Evolutionary conservation across 2,113 vertebrate species (phyloP).

Genomic region (Lontra canadensis): DNA sequence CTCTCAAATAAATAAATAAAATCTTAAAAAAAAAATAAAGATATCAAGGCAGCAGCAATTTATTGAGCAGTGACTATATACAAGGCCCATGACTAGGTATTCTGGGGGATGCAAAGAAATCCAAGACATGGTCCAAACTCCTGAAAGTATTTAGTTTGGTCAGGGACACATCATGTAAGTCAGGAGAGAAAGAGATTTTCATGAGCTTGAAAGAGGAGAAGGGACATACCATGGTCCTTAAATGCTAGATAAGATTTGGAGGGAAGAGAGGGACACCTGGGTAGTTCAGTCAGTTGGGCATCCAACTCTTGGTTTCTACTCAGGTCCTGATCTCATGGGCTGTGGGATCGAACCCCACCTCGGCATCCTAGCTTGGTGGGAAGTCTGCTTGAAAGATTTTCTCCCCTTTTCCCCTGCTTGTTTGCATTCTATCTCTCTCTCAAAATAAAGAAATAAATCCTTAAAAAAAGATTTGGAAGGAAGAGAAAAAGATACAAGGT

Average conservation of each 20-base stretch:
- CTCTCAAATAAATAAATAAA: too few species aligned
- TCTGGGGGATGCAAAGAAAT: not conserved
- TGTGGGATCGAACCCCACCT: not conserved
- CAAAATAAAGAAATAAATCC: not conserved
- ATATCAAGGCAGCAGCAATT: not conserved
- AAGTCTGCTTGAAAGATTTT: not conserved
- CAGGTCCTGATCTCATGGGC: not conserved
- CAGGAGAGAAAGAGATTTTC: slow-evolving; percentile 2
- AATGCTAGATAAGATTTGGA: not conserved
- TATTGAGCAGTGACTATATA: not conserved
- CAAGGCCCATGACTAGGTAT: not conserved
- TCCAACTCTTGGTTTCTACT: not conserved
- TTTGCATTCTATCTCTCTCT: not conserved
- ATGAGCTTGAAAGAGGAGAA: not conserved
- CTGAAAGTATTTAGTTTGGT: not conserved
- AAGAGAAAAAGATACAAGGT: not conserved
- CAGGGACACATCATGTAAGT: not conserved
- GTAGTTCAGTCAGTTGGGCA: not conserved
- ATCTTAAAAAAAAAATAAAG: not conserved
- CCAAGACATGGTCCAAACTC: not conserved
- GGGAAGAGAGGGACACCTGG: not conserved
- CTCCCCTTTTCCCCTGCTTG: not conserved
- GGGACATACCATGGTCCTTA: not conserved
- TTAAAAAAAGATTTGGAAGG: not conserved
- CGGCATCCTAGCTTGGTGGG: not conserved